Conservation (phyloP, 2,888 invertebrate species). For the Trissoscelio sp. region DNA sequence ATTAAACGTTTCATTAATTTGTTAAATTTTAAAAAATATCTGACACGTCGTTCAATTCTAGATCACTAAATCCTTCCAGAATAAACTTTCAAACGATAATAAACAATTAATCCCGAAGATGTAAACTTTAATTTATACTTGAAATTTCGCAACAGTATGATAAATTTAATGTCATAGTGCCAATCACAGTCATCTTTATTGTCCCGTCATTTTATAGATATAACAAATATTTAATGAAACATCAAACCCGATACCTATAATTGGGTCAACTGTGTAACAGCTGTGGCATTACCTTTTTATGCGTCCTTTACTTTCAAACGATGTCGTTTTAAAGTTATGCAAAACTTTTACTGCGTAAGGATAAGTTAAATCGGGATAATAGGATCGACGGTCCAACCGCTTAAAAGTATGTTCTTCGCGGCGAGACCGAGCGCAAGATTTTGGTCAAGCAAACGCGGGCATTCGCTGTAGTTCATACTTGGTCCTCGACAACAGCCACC, state of each 20-base stretch:
- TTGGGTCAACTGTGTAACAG: slow-evolving; percentile 51
- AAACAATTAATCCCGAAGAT: slow-evolving; percentile 25
- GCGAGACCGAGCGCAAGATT: neutral
- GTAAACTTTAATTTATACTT: slow-evolving; percentile 28
- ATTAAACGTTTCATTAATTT: too few species aligned
- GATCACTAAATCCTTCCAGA: too few species aligned
- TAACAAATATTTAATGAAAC: slow-evolving; percentile 55
- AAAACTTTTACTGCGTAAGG: slow-evolving; percentile 37
- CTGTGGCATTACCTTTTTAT: slow-evolving; percentile 44
- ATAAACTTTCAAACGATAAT: slow-evolving; percentile 2
- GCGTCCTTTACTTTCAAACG: slow-evolving; percentile 31
- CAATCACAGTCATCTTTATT: slow-evolving; percentile 37
- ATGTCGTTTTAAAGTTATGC: slow-evolving; percentile 38
- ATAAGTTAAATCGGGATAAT: slow-evolving; percentile 48
- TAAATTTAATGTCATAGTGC: slow-evolving; percentile 17
- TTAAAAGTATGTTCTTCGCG: slow-evolving; percentile 23
- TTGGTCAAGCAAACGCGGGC: slow-evolving; percentile 17
- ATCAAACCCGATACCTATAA: slow-evolving; percentile 41
- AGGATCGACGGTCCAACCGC: neutral
- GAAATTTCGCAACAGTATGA: slow-evolving; percentile 15
- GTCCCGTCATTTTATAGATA: slow-evolving; percentile 18
- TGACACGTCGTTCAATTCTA: too few species aligned
- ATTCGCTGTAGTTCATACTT: slow-evolving; percentile 19
- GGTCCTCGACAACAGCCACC: slow-evolving; percentile 57
- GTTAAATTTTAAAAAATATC: too few species aligned